phyloP scores from a whole-genome alignment of 2,797 vertebrate species.

The Sarcophilus harrisii region DNA sequence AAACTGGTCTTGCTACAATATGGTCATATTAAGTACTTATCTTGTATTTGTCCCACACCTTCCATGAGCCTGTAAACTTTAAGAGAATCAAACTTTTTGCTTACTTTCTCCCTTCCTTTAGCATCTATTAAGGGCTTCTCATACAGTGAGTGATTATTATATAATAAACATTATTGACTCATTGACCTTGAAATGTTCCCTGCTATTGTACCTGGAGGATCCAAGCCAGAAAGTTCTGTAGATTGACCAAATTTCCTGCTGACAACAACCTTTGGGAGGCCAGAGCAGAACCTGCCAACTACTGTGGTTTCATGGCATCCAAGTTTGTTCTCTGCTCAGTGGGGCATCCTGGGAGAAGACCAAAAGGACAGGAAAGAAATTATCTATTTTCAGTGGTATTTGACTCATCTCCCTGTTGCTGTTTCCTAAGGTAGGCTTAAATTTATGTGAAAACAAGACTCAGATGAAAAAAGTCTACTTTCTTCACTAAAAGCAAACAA shows the following conservation, averaged over 20 bases:
- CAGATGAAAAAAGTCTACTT: neutral
- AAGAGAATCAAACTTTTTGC: neutral
- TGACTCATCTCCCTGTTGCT: constrained; percentile 5
- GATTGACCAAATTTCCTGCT: neutral
- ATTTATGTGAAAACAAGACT: neutral
- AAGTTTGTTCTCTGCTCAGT: neutral
- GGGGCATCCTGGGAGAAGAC: neutral
- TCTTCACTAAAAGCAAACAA: neutral
- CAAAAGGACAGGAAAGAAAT: neutral
- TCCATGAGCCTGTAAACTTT: constrained; percentile 12
- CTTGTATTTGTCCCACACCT: neutral
- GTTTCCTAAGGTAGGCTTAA: constrained; percentile 14
- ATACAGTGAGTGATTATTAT: neutral
- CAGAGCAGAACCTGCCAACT: neutral
- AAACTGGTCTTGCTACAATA: constrained; percentile 2
- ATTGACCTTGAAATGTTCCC: neutral
- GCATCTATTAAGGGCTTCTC: neutral
- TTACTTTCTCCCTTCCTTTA: constrained; percentile 13
- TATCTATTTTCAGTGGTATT: neutral
- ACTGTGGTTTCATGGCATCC: neutral
- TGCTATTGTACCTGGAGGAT: neutral
- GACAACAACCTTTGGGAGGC: neutral
- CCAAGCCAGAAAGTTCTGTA: neutral
- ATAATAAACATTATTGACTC: neutral
- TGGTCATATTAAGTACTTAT: neutral